These are phyloP conservation scores for human DNA, from an alignment of 2,113 vertebrate genomes.

Conservation along the genomic window GRCh38 chr3:181721001-181721500, in stretches of 20 bases:
- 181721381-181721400: constrained; percentile 37
- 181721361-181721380: constrained; percentile 56
- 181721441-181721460: constrained; percentile 4
- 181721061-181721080: background rate
- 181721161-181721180: background rate
- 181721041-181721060: background rate
- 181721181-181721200: background rate
- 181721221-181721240: background rate
- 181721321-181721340: constrained; percentile 50
- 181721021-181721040: background rate
- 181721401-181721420: constrained; percentile 16
- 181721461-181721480: background rate
- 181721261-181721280: background rate
- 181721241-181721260: background rate
- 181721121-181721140: background rate
- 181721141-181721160: constrained; percentile 11
- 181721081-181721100: background rate
- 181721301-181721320: constrained; percentile 37
- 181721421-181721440: constrained; percentile 17
- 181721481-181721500: background rate
- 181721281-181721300: constrained; percentile 19
- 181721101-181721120: background rate
- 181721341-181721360: constrained; percentile 45
- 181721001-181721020: background rate
- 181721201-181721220: constrained; percentile 16